Percentiles rank a stretch among this genome's conserved stretches.
Conservation (phyloP, 2,797 vertebrate genomes). For the Nyctalus aviator region DNA sequence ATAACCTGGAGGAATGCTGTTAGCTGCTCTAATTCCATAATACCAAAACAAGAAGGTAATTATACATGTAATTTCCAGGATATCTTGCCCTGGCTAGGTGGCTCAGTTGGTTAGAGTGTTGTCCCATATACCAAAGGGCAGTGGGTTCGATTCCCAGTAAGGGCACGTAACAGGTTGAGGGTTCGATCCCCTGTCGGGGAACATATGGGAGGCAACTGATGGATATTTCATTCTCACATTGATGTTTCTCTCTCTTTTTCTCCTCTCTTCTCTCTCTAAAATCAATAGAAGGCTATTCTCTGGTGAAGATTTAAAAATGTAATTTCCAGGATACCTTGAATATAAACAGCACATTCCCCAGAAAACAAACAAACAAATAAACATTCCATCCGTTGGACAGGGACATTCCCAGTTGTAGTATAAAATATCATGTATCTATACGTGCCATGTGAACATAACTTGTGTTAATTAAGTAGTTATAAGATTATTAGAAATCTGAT, state of each 20-base stretch:
- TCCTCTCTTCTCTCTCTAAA: too few species aligned
- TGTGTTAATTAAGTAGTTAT: neutral
- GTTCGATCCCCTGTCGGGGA: too few species aligned
- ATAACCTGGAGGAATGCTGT: neutral
- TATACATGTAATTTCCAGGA: neutral
- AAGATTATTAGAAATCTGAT: conserved; percentile 29
- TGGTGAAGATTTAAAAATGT: neutral
- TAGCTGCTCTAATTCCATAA: neutral
- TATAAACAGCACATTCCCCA: neutral
- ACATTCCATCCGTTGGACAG: neutral
- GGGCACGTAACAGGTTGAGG: too few species aligned
- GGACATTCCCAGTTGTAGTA: neutral
- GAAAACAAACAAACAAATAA: neutral
- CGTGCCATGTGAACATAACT: neutral
- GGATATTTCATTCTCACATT: too few species aligned
- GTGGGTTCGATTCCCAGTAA: too few species aligned
- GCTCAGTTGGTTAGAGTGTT: too few species aligned
- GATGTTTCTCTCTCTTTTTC: too few species aligned
- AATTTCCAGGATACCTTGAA: neutral
- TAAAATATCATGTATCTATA: neutral
- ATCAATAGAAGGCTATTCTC: too few species aligned
- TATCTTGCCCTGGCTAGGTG: too few species aligned
- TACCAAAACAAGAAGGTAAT: neutral
- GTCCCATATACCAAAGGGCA: too few species aligned
- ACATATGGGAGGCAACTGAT: too few species aligned